These are phyloP conservation scores for Drosophila ambigua DNA, from an alignment of 1,140 invertebrate species.

Conservation along the genomic window DNA sequence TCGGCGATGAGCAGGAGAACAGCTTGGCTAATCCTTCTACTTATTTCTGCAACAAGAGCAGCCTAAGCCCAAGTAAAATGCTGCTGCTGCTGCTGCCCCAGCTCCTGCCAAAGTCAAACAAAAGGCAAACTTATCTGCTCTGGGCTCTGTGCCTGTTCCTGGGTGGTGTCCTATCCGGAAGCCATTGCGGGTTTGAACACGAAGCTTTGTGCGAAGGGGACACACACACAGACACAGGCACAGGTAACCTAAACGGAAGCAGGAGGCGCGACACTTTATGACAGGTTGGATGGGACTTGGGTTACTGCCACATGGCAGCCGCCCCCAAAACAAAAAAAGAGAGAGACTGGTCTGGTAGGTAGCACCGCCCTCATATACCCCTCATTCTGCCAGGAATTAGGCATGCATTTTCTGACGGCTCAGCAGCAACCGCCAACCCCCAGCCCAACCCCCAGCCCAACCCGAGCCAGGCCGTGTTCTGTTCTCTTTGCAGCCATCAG, in stretches of 20 bases:
- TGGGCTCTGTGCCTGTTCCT: not conserved
- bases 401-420: slow-evolving; percentile 70
- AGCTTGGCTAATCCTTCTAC: slow-evolving; percentile 57
- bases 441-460: too few relatives aligned
- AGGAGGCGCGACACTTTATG: slow-evolving; percentile 72
- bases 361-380: not conserved
- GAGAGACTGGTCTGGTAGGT: not conserved
- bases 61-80: slow-evolving; percentile 62
- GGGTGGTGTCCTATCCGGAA: slow-evolving; percentile 64
- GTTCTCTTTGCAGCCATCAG: slow-evolving; percentile 15
- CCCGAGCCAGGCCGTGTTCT: slow-evolving; percentile 10
- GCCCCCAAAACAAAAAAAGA: slow-evolving; percentile 21
- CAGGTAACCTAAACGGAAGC: slow-evolving; percentile 47
- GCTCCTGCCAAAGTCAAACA: slow-evolving; percentile 53
- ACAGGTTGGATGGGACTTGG: slow-evolving; percentile 35
- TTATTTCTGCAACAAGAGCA: slow-evolving; percentile 55
- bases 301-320: slow-evolving; percentile 27
- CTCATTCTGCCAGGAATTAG: slow-evolving; percentile 57
- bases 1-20: slow-evolving; percentile 42
- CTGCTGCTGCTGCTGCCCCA: not conserved
- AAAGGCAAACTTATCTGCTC: slow-evolving; percentile 31
- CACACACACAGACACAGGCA: not conserved
- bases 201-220: slow-evolving; percentile 35
- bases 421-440: slow-evolving; percentile 2
- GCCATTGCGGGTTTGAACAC: slow-evolving; percentile 65